A percentile compares a stretch with the other conserved stretches of the same genome.
These are phyloP conservation scores for Ptychoptera albimana DNA, from an alignment of 2,888 invertebrate species.

Conservation along the genomic window DNA sequence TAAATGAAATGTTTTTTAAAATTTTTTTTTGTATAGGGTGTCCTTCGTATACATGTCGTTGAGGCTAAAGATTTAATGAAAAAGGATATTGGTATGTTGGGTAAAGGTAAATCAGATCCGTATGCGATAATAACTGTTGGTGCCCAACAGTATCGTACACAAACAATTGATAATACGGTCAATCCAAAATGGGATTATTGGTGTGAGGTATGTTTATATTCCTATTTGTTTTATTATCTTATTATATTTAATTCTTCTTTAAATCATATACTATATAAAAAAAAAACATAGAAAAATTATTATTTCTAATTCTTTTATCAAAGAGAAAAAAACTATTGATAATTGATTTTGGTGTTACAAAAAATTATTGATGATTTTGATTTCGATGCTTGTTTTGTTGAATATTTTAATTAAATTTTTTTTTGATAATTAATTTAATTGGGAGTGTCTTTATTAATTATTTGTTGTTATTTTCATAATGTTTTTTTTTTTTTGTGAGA, in stretches of 20 bases:
- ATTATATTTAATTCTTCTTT: too few species aligned
- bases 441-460: too few species aligned
- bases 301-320: background rate
- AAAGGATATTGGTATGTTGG: constrained; percentile 83
- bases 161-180: constrained; percentile 83
- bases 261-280: too few species aligned
- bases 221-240: too few species aligned
- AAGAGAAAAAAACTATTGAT: too few species aligned
- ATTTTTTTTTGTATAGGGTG: constrained; percentile 49
- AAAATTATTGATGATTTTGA: too few species aligned
- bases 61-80: constrained; percentile 93
- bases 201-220: constrained; percentile 76
- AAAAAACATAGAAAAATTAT: background rate
- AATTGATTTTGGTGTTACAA: too few species aligned
- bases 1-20: background rate
- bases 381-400: too few species aligned
- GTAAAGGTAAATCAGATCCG: constrained; percentile 95
- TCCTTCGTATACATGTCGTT: constrained; percentile 82
- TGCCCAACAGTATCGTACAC: constrained; percentile 83
- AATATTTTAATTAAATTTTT: too few species aligned
- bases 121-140: constrained; percentile 87
- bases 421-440: too few species aligned
- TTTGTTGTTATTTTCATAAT: too few species aligned
- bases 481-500: too few species aligned
- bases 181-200: constrained; percentile 96